Percentiles rank a stretch among this genome's conserved stretches.
These are phyloP conservation scores for Autographa pulchrina DNA, from an alignment of 2,888 invertebrate species.

Conservation along the genomic window DNA sequence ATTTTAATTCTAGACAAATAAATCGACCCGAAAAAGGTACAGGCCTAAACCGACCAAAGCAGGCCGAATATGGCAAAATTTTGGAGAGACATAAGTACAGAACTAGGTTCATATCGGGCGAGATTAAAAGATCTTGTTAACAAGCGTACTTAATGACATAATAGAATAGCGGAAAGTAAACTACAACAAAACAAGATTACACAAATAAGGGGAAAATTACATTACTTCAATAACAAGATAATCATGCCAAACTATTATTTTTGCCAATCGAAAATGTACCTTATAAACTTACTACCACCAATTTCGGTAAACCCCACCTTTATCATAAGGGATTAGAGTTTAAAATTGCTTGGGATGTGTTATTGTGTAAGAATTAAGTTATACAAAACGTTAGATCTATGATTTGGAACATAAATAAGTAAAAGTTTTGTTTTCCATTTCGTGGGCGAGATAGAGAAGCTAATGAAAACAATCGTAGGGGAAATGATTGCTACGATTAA, in stretches of 20 bases:
- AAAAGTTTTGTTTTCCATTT: conserved; percentile 33
- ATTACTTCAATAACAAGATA: conserved; percentile 10
- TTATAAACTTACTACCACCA: not conserved
- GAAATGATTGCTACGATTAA: conserved; percentile 34
- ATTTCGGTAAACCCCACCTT: conserved; percentile 1
- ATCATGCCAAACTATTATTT: conserved; percentile 9
- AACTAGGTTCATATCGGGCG: no score
- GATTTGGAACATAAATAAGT: conserved; percentile 31
- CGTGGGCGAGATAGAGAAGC: conserved; percentile 16
- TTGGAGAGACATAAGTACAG: no score
- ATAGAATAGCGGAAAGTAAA: not conserved
- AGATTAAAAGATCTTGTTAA: no score
- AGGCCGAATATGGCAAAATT: no score
- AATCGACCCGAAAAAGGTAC: no score
- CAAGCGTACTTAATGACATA: no score
- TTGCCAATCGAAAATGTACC: conserved; percentile 14
- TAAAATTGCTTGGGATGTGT: not conserved
- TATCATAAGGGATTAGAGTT: not conserved
- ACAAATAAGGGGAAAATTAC: conserved; percentile 10
- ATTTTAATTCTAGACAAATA: no score
- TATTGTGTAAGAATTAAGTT: not conserved
- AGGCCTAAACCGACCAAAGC: no score
- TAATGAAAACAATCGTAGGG: conserved; percentile 16
- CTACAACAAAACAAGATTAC: not conserved
- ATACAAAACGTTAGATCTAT: conserved; percentile 5